These are phyloP conservation scores for Drosophila planitibia DNA, from an alignment of 2,888 invertebrate genomes.

Conservation along the genomic window DNA sequence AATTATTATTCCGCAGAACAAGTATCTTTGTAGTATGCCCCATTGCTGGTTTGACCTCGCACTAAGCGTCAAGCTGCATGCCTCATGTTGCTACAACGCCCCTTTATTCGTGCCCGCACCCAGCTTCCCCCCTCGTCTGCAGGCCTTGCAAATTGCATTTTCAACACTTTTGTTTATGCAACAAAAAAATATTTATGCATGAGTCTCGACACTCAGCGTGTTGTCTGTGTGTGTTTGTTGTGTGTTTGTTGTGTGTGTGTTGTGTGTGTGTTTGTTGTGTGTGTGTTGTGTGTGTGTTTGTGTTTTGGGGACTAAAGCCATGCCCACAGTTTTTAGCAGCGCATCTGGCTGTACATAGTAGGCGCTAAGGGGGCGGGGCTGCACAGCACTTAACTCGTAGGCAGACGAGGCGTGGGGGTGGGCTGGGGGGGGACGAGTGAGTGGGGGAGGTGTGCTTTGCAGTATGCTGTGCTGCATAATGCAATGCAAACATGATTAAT, in stretches of 20 bases:
- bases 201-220: constrained; percentile 38
- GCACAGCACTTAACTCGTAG: constrained; percentile 50
- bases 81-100: constrained; percentile 1
- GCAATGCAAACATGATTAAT: constrained; percentile 81
- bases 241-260: constrained; percentile 16
- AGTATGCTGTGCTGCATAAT: constrained; percentile 74
- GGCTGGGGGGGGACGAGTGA: not conserved
- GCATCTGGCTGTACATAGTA: constrained; percentile 27
- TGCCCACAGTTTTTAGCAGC: constrained; percentile 39
- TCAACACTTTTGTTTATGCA: constrained; percentile 78
- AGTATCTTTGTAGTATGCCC: not conserved
- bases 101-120: not conserved
- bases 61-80: constrained; percentile 46
- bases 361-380: constrained; percentile 6
- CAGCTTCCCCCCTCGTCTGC: not conserved
- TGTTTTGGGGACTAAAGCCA: constrained; percentile 44
- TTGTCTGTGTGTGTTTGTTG: not conserved
- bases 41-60: constrained; percentile 70
- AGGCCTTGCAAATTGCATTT: constrained; percentile 72
- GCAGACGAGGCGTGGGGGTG: not conserved
- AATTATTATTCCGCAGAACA: not conserved
- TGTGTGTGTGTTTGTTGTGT: constrained; percentile 3
- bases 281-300: constrained; percentile 27
- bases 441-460: constrained; percentile 23
- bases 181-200: constrained; percentile 77